phyloP scores from a whole-genome alignment of 2,888 invertebrate genomes.

The Balanococcus diminutus region DNA sequence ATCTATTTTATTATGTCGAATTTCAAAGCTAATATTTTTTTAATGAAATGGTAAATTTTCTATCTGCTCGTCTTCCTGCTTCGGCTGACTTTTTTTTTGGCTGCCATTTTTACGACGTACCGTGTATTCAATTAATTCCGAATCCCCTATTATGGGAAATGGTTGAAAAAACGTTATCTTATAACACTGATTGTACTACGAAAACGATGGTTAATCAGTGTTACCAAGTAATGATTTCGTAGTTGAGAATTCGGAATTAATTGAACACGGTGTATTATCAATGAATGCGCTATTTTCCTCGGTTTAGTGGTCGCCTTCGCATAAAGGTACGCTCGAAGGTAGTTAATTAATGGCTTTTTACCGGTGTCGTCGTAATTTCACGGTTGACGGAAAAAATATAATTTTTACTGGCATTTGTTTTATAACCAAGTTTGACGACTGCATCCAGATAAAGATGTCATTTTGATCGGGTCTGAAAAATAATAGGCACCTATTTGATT shows the following conservation, averaged over 20 bases:
- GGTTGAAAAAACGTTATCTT: too few relatives aligned
- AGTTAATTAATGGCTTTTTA: not conserved
- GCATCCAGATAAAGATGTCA: not conserved
- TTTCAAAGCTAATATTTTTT: constrained; percentile 27
- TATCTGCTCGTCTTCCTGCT: not conserved
- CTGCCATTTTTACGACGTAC: not conserved
- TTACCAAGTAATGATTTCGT: too few relatives aligned
- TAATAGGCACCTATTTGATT: not conserved
- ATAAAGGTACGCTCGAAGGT: not conserved
- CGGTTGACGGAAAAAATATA: not conserved
- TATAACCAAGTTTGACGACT: not conserved
- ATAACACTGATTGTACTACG: too few relatives aligned
- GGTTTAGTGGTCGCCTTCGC: not conserved
- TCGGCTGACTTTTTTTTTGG: not conserved
- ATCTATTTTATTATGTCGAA: constrained; percentile 23
- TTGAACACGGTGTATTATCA: not conserved
- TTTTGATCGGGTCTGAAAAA: not conserved
- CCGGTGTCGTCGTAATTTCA: not conserved
- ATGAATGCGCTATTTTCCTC: not conserved
- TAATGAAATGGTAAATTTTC: constrained; percentile 20
- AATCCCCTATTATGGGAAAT: too few relatives aligned
- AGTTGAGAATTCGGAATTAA: too few relatives aligned
- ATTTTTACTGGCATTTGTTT: not conserved
- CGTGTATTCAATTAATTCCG: too few relatives aligned
- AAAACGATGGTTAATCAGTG: too few relatives aligned